Conservation (phyloP, 1,140 invertebrate genomes). For the Melipona quadrifasciata region DNA sequence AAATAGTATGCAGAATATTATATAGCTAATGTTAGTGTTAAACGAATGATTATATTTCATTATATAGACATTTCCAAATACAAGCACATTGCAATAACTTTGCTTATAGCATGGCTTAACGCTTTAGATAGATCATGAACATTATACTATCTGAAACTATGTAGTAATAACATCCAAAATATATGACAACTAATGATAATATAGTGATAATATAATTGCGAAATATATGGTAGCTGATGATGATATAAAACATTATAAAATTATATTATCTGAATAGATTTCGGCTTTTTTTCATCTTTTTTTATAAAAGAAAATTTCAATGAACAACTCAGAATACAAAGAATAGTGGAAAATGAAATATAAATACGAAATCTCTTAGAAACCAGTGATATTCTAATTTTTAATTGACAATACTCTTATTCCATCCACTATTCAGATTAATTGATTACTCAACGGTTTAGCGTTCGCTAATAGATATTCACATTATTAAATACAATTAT, state of each 20-base stretch:
- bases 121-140: conserved; percentile 35
- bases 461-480: conserved; percentile 48
- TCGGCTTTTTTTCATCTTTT: neutral
- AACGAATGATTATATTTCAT: conserved; percentile 9
- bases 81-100: conserved; percentile 58
- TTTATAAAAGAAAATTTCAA: neutral
- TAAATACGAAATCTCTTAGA: conserved; percentile 4
- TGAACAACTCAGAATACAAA: neutral
- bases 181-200: neutral
- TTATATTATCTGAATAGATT: neutral
- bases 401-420: conserved; percentile 70
- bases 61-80: conserved; percentile 40
- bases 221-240: conserved; percentile 1
- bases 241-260: neutral
- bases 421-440: conserved; percentile 67
- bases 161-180: conserved; percentile 37
- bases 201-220: conserved; percentile 19
- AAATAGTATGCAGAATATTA: conserved; percentile 14
- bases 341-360: conserved; percentile 48
- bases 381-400: conserved; percentile 62
- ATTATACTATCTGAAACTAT: conserved; percentile 35
- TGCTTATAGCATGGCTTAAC: conserved; percentile 51
- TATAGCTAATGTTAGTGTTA: conserved; percentile 20
- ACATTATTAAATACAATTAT: conserved; percentile 42
- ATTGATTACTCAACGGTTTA: conserved; percentile 51